Base-by-base conservation (phyloP, 2,888 invertebrate genomes). In the Erpobdella octoculata region DNA sequence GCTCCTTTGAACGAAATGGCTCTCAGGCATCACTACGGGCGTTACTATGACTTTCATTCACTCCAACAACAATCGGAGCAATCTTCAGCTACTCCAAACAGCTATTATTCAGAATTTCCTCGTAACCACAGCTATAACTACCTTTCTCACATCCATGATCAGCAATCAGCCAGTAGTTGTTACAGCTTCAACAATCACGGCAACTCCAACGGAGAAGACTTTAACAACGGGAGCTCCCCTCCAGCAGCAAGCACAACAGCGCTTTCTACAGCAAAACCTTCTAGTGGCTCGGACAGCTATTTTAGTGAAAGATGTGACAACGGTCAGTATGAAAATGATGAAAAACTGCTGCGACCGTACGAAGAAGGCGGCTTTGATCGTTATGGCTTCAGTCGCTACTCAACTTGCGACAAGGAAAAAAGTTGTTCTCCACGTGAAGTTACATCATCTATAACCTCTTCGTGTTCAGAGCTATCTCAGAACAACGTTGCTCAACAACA, bases 41-140 rank as follows among this genome's bases (percentile, higher is more conserved):
- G 80, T 31, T 81, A 81, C 73, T 81, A 81, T 73, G 81, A 81
- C 72, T 81, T 81, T 75, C 81, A 81, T 70, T 79, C 80, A 71
- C 76, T 79, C 6, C 75, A 80, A 61, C 78, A 38, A 28, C 37
- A 81, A 81, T 75, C 77, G 78, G 69, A 66, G 25, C 38, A 35
- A 35, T 59, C 25, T 35, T 35, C 31, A 21, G 28, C 58, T 48
- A 69, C 69, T 58, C 35, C 53, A 53, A 69, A 58, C 58, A 61
- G 36, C 38, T 72, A 72, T 58, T 59, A 58, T 33, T 25, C 28
- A 0, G 59, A 58, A 12, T 69, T 41, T n/a, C 37, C 41, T 3
- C 21, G 41, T 15, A 67, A 28, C 69, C 48, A 58, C 58, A 18
- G 35, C 67, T 31, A 69, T 36, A 48, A 69, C 36, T 28, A 48